Evolutionary conservation across 2,797 vertebrate genomes (phyloP), one percentile per base, ranked within the genome.

Genomic region (Coendou prehensilis): DNA sequence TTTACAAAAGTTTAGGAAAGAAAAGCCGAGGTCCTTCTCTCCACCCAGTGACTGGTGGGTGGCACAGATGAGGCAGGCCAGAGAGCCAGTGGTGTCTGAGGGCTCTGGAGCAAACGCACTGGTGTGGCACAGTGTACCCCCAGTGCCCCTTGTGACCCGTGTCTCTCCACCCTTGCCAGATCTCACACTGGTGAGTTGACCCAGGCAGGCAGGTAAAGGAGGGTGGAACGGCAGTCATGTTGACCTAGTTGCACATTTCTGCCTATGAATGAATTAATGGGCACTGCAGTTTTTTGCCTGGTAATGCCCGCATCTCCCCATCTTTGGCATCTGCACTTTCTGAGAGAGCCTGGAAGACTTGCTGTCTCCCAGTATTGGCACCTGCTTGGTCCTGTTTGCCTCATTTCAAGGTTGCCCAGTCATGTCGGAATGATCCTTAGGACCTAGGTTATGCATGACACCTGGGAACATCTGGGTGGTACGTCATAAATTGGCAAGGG

Each of bases 121-220:
- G 0, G 2, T 0, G 1, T 4, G 10, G 76, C 0, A n/a, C n/a
- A n/a, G n/a, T 28, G 9, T 30, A 28, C 45, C 61, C 47, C 6
- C 47, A 5, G 22, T 47, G 28, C 8, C 45, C 28, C n/a, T 37
- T 9, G 1, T 71, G 54, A 26, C 83, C 47, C 9, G 0, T 82
- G 54, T 86, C 84, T 45, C 64, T 33, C 47, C n/a, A 0, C 5
- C 67, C 28, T 17, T 79, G 6, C 9, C 45, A 64, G 57, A 41
- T 8, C 37, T 41, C 26, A 2, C 20, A 30, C 26, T 45, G 11
- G 2, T 67, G 71, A 30, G 15, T 18, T 89, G 71, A 73, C 37
- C 20, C 28, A 5, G 1, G 56, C 50, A 50, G 15, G 61, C 67
- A 47, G 23, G 6, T 54, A 9, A n/a, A 64, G n/a, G 69, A 30